Evolutionary conservation across 2,797 vertebrate species (phyloP).

Genomic region (Micropoecilia bifurca): DNA sequence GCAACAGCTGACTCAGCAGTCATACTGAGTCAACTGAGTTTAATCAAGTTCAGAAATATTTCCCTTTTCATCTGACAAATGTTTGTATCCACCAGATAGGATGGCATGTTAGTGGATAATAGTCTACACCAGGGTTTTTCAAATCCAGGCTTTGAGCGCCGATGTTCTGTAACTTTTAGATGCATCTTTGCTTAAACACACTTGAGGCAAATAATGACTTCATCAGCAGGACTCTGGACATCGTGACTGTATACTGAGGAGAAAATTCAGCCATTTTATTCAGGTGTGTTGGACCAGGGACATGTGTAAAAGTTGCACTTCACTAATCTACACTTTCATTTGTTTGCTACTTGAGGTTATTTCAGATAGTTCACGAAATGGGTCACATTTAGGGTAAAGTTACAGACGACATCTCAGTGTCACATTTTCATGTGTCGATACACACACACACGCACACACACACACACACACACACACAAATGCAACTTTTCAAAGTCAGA

Average conservation of each 20-base stretch:
- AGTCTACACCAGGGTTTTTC: neutral
- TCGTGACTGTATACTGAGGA: neutral
- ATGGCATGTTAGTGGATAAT: neutral
- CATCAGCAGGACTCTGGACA: neutral
- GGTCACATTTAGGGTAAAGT: neutral
- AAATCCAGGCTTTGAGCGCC: neutral
- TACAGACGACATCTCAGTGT: neutral
- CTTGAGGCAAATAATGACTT: neutral
- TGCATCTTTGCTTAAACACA: neutral
- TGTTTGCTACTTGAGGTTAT: no score
- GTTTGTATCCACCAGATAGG: neutral
- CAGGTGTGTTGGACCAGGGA: no score
- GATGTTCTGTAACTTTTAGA: neutral
- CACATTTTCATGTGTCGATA: neutral
- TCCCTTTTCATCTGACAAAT: neutral
- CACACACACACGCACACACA: no score
- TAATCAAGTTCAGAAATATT: neutral
- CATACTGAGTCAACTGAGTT: neutral
- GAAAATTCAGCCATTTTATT: no score
- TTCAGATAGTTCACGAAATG: neutral
- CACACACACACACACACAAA: neutral
- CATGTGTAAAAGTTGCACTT: no score
- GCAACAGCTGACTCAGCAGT: neutral
- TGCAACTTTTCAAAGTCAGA: conserved; percentile 12
- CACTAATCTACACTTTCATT: no score